phyloP scores from a whole-genome alignment of 2,113 vertebrate species.

The Felis catus region F.catus_Fca126_mat1.0 CM031419.1:7740001-7740500 shows the following conservation, averaged over 20 bases:
- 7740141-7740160: background rate
- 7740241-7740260: background rate
- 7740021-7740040: background rate
- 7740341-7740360: background rate
- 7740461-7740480: background rate
- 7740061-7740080: background rate
- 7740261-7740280: too few species aligned
- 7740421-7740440: background rate
- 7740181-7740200: background rate
- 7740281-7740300: background rate
- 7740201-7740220: background rate
- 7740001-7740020: background rate
- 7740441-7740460: background rate
- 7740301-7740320: background rate
- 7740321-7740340: background rate
- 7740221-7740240: background rate
- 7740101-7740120: background rate
- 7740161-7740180: background rate
- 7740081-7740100: background rate
- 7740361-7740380: background rate
- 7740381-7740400: background rate
- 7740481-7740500: rapidly evolving
- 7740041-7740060: background rate
- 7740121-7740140: background rate
- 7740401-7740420: background rate